A percentile compares a stretch with the other conserved stretches of the same genome.
These are phyloP conservation scores for Lasioglossum calceatum DNA, from an alignment of 2,888 invertebrate genomes.

Conservation along the genomic window DNA sequence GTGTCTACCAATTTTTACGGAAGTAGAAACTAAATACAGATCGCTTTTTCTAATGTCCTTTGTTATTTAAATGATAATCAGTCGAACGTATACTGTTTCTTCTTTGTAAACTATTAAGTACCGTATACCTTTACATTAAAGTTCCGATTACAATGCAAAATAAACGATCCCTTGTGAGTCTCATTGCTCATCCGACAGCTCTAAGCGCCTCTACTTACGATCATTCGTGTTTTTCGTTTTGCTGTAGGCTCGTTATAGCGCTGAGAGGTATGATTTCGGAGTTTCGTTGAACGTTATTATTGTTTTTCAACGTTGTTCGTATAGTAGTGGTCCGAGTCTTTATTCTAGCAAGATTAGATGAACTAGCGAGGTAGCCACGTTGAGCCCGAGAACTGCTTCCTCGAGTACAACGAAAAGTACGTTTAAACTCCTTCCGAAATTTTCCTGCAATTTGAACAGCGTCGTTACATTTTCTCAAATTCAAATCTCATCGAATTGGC, in stretches of 20 bases:
- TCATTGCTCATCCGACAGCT: background rate
- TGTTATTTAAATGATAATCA: conserved; percentile 30
- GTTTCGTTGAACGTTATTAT: conserved; percentile 76
- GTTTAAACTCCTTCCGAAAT: conserved; percentile 84
- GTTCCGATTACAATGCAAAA: conserved; percentile 32
- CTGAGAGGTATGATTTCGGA: conserved; percentile 80
- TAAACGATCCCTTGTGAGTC: conserved; percentile 33
- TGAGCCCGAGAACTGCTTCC: conserved; percentile 60
- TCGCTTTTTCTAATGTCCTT: conserved; percentile 16
- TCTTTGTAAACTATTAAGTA: conserved; percentile 29
- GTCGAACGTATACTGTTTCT: conserved; percentile 5
- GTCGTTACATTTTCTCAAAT: background rate
- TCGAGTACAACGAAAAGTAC: conserved; percentile 81
- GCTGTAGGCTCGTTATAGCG: conserved; percentile 65
- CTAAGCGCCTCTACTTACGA: conserved; percentile 1
- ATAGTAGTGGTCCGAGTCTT: conserved; percentile 66
- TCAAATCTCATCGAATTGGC: background rate
- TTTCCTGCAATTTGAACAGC: conserved; percentile 81
- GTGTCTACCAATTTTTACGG: conserved; percentile 34
- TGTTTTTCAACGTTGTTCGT: conserved; percentile 72
- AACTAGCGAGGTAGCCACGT: conserved; percentile 71
- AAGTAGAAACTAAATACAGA: conserved; percentile 32
- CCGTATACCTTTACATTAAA: conserved; percentile 37
- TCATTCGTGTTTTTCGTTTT: conserved; percentile 65
- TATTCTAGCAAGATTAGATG: conserved; percentile 59